A percentile compares a stretch with the other conserved stretches of the same genome.
These are phyloP conservation scores for Ganaspis sp. DNA, from an alignment of 1,140 invertebrate genomes.

Conservation along the genomic window DNA sequence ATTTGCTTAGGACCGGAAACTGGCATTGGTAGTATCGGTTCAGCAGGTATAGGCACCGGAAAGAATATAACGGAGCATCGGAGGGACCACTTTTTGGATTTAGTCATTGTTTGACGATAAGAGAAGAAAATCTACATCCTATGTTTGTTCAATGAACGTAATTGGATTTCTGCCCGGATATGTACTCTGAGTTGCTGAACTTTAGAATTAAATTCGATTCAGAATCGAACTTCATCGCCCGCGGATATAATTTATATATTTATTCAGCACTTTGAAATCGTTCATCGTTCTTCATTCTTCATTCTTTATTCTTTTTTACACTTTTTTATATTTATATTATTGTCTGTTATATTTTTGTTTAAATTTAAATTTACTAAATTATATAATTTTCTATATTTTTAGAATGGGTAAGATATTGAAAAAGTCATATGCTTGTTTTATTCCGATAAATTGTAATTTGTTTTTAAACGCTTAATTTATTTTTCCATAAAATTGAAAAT, in stretches of 20 bases:
- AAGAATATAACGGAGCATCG: conserved; percentile 15
- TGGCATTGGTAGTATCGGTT: not conserved
- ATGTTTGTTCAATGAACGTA: conserved; percentile 36
- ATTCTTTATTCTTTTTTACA: not conserved
- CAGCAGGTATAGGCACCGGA: conserved; percentile 3
- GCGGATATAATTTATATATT: conserved; percentile 19
- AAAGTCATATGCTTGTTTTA: too few species aligned
- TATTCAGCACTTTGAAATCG: not conserved
- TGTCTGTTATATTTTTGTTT: not conserved
- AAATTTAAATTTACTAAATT: too few species aligned
- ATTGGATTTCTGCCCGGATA: conserved; percentile 40
- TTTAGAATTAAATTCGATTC: conserved; percentile 31
- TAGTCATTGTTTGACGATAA: conserved; percentile 33
- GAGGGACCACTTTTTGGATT: conserved; percentile 24
- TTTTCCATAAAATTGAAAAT: not conserved
- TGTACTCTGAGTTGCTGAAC: conserved; percentile 33
- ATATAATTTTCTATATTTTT: too few species aligned
- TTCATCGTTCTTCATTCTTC: not conserved
- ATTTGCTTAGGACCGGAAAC: conserved; percentile 21
- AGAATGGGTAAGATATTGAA: too few species aligned
- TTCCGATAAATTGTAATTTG: too few species aligned
- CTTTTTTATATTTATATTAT: not conserved
- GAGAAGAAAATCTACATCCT: conserved; percentile 29
- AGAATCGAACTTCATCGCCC: conserved; percentile 1
- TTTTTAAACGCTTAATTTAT: too few species aligned